Conservation (phyloP, 2,113 vertebrate genomes). For the Pagrus major region DNA sequence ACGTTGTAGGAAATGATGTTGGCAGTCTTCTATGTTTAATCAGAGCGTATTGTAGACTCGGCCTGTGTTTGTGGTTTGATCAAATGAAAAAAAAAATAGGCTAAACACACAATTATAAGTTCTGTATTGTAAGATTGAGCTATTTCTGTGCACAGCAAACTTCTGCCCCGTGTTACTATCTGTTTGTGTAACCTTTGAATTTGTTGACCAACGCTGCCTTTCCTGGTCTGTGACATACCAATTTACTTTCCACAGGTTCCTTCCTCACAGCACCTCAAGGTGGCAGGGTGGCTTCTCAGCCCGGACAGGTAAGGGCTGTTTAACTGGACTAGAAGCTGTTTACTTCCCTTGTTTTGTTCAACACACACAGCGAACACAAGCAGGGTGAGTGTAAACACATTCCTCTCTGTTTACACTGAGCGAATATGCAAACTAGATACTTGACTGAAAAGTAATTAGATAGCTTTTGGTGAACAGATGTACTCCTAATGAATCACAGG, state of each 20-base stretch:
- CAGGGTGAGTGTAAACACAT: background rate
- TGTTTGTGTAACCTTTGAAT: slow-evolving; percentile 58
- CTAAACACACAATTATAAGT: too few relatives aligned
- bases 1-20: background rate
- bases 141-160: slow-evolving; percentile 2
- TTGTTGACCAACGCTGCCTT: slow-evolving; percentile 31
- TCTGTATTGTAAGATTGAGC: background rate
- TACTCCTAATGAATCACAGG: background rate
- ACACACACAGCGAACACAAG: background rate
- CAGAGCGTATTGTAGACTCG: background rate
- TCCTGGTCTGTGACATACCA: background rate
- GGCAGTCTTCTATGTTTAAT: background rate
- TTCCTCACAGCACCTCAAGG: slow-evolving; percentile 19
- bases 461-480: background rate
- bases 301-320: background rate
- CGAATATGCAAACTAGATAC: background rate
- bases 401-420: background rate
- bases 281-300: slow-evolving; percentile 22
- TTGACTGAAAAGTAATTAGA: background rate
- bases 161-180: slow-evolving; percentile 10
- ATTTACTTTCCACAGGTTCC: slow-evolving; percentile 11
- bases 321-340: background rate
- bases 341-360: slow-evolving; percentile 3
- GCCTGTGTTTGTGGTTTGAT: background rate
- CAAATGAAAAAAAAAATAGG: too few relatives aligned